Conservation (phyloP, 1,140 invertebrate species). For the Atta cephalotes region DNA sequence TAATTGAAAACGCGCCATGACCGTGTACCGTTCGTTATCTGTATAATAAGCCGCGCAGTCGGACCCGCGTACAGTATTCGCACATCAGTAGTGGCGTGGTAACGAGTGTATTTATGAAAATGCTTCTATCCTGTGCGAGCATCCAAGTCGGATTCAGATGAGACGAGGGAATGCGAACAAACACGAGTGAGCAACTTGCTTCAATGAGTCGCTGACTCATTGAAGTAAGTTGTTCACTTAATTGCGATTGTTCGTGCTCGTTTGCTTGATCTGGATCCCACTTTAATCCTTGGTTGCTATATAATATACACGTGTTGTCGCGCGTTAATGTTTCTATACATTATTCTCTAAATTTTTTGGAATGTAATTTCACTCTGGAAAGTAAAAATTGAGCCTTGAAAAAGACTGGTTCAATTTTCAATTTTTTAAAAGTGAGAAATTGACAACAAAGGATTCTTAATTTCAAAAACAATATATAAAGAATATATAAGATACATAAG, state of each 20-base stretch:
- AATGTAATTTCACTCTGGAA: no score
- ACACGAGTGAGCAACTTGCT: background rate
- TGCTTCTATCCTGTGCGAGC: background rate
- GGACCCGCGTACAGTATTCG: background rate
- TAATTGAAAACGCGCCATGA: slow-evolving; percentile 38
- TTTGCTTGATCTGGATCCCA: background rate
- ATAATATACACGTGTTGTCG: no score
- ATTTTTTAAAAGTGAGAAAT: no score
- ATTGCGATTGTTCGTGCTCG: background rate
- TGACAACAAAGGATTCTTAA: no score
- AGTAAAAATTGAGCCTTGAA: no score
- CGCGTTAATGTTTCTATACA: no score
- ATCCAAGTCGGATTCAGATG: background rate
- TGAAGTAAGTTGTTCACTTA: slow-evolving; percentile 1
- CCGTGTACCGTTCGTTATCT: slow-evolving; percentile 11
- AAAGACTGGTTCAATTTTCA: no score
- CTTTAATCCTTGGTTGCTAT: background rate
- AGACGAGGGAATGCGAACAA: background rate
- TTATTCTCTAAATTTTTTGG: background rate
- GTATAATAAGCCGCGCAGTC: slow-evolving; percentile 4
- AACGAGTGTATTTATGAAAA: slow-evolving; percentile 34
- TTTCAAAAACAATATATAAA: no score
- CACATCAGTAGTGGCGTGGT: background rate
- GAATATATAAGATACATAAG: no score
- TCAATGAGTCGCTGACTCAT: background rate